Percentiles rank a stretch among this genome's conserved stretches.
These are phyloP conservation scores for Cisticola juncidis DNA, from an alignment of 2,113 vertebrate species.

Conservation along the genomic window DNA sequence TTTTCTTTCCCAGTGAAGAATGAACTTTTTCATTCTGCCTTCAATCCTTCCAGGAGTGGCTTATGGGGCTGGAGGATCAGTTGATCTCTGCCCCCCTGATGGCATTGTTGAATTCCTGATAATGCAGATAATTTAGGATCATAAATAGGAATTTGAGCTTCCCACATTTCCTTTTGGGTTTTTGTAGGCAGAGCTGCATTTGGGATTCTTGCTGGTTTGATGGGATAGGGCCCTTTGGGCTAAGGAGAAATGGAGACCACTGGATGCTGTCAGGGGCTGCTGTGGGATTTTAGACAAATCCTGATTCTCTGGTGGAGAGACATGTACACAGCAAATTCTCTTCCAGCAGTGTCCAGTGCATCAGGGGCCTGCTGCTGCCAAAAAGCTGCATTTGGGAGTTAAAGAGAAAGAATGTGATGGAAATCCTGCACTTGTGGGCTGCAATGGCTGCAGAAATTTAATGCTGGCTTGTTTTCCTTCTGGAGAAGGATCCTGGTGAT, in stretches of 20 bases:
- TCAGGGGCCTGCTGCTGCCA: neutral
- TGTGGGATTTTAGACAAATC: neutral
- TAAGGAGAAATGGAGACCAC: neutral
- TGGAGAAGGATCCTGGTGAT: neutral
- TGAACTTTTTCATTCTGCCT: neutral
- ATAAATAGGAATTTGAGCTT: neutral
- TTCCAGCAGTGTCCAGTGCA: neutral
- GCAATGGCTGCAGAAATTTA: neutral
- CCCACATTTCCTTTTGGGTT: neutral
- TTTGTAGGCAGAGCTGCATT: neutral
- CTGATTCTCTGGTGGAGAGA: neutral
- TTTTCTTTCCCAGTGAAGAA: neutral
- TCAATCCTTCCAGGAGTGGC: neutral
- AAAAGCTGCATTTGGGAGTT: neutral
- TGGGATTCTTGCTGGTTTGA: neutral
- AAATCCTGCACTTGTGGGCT: neutral
- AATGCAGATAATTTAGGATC: neutral
- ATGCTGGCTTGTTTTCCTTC: neutral
- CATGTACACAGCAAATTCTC: rapidly evolving
- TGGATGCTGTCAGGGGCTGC: neutral
- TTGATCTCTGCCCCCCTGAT: neutral
- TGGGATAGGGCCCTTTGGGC: neutral
- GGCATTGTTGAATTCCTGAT: neutral
- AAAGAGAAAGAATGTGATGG: neutral
- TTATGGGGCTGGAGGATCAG: neutral